Evolutionary conservation across 2,888 invertebrate species (phyloP).

Genomic region (Leucophora obtusa): DNA sequence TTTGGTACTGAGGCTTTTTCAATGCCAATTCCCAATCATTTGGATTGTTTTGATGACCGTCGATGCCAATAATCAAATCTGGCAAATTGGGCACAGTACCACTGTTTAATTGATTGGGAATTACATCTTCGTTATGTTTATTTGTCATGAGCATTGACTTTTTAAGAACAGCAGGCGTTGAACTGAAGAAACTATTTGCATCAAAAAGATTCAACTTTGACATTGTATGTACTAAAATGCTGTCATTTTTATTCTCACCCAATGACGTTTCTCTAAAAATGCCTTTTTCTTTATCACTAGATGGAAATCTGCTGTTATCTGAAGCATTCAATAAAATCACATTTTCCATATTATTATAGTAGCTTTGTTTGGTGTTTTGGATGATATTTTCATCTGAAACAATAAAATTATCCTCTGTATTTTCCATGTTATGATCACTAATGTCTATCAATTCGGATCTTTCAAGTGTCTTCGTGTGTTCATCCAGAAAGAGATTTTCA

Average conservation of each 20-base stretch:
- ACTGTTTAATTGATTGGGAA: constrained; percentile 71
- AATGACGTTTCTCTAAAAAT: not conserved
- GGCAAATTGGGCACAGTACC: constrained; percentile 76
- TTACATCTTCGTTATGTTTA: constrained; percentile 70
- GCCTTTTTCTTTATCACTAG: not conserved
- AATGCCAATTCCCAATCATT: constrained; percentile 86
- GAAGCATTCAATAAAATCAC: not conserved
- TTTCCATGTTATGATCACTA: too few species aligned
- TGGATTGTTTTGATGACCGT: not conserved
- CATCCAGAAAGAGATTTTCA: too few species aligned
- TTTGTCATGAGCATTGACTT: constrained; percentile 71
- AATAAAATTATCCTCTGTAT: too few species aligned
- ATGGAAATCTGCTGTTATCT: not conserved
- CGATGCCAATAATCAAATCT: constrained; percentile 77
- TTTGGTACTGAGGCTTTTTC: constrained; percentile 81
- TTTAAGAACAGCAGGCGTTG: constrained; percentile 75
- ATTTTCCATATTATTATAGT: not conserved
- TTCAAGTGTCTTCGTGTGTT: too few species aligned
- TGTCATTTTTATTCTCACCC: not conserved
- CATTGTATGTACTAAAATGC: constrained; percentile 71
- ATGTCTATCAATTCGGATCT: too few species aligned
- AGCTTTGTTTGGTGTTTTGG: not conserved
- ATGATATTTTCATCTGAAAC: not conserved
- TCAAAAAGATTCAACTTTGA: constrained; percentile 79
- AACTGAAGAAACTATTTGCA: constrained; percentile 85